Conservation (phyloP, 2,113 vertebrate species). For the Nicator chloris region DNA sequence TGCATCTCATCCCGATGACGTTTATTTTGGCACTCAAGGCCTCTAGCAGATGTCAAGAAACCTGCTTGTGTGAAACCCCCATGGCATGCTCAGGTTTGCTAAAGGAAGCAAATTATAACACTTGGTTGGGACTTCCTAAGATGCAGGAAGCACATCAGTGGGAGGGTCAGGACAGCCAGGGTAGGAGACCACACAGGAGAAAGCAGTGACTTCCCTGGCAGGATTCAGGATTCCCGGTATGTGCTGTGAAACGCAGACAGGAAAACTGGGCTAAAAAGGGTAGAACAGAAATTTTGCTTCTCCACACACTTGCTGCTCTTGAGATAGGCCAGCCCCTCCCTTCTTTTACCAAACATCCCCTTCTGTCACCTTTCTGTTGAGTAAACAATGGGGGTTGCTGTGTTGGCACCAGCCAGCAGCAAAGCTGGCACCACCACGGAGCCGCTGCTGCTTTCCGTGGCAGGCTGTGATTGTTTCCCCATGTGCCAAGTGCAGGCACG, state of each 20-base stretch:
- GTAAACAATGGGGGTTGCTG: background rate
- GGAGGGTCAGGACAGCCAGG: background rate
- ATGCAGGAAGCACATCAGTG: background rate
- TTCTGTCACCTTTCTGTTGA: background rate
- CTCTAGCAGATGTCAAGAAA: background rate
- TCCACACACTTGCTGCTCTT: background rate
- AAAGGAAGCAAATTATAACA: slow-evolving; percentile 37
- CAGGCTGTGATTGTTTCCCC: background rate
- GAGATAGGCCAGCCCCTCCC: background rate
- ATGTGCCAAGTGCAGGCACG: background rate
- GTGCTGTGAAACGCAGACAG: background rate
- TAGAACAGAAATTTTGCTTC: background rate
- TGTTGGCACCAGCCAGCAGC: background rate
- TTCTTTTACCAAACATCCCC: background rate
- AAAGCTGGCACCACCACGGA: background rate
- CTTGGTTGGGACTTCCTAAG: background rate
- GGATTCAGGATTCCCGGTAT: background rate
- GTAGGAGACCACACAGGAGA: background rate
- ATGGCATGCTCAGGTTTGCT: background rate
- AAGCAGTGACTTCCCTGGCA: background rate
- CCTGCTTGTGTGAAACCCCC: slow-evolving; percentile 6
- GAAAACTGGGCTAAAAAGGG: background rate
- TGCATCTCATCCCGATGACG: background rate
- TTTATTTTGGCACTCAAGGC: slow-evolving; percentile 46
- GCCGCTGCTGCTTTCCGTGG: background rate